Base-by-base conservation (phyloP, 92 coral and sea anemone genomes). In the Parazoanthus swiftii region DNA sequence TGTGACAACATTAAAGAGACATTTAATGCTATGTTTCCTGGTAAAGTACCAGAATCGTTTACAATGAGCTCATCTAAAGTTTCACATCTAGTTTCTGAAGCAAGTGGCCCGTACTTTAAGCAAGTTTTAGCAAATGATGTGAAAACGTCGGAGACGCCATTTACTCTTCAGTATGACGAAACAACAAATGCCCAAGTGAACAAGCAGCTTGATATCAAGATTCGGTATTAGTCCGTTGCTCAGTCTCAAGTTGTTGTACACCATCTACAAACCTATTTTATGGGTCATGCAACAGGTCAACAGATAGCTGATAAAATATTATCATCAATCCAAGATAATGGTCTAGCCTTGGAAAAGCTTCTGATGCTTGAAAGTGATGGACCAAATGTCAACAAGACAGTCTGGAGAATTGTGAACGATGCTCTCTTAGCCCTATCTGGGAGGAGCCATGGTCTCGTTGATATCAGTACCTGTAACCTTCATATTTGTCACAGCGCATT, bases 61-160 rank as follows among this genome's bases (percentile, higher is more conserved):
- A 29, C 33, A 29, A 29, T 29, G 33, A 29, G 33, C 33, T 29
- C 33, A 89, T 90, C 89, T 38, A 85, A 86, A 51, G 86, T 86
- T 77, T 90, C 92, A 90, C 86, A 90, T 74, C 7, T 90, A 82
- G 87, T 90, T 26, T 90, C 92, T 33, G 92, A 90, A 90, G 89
- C 80, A 74, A 90, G 33, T 29, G 33, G 33, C 33, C 33, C 33
- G 33, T 29, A 29, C 33, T 29, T 29, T 29, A 29, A 29, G 72
- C 71, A 86, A 63, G 66, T 90, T 79, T 83, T 86, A 33, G 80
- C 81, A 56, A 87, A 90, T 90, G 92, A 90, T 86, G 87, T 86
- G 74, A 83, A 74, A 73, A 86, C 39, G 54, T 86, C 90, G 8
- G 74, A 82, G 43, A 74, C 88, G 43, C 83, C 73, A 56, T 81